Evolutionary conservation across 2,888 invertebrate genomes (phyloP).

Genomic region (Philopedon plagiatum): DNA sequence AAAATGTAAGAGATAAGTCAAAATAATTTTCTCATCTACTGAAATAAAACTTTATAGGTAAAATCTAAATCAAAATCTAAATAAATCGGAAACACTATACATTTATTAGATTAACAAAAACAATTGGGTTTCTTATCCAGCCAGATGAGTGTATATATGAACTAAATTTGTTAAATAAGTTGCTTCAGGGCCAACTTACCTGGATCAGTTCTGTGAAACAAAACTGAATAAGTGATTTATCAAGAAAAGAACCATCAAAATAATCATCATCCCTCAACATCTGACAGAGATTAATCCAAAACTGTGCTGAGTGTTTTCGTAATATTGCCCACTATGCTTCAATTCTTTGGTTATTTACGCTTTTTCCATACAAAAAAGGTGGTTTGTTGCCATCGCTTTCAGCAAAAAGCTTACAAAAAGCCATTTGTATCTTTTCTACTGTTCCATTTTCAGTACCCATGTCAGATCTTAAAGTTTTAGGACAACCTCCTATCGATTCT

Average conservation of each 20-base stretch:
- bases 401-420: not conserved
- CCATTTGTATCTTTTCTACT: not conserved
- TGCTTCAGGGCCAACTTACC: too few relatives aligned
- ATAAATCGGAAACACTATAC: too few relatives aligned
- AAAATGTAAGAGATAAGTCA: too few relatives aligned
- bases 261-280: constrained; percentile 14
- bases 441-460: constrained; percentile 51
- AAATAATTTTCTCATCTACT: too few relatives aligned
- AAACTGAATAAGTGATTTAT: constrained; percentile 23
- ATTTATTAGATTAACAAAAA: too few relatives aligned
- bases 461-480: constrained; percentile 44
- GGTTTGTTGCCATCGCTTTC: not conserved
- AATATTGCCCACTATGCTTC: not conserved
- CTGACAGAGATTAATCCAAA: constrained; percentile 6
- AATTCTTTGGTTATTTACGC: constrained; percentile 13
- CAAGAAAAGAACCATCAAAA: not conserved
- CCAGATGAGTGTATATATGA: too few relatives aligned
- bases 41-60: too few relatives aligned
- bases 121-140: too few relatives aligned
- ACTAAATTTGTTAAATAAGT: too few relatives aligned
- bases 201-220: constrained; percentile 18
- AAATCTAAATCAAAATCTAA: too few relatives aligned
- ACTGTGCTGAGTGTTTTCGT: constrained; percentile 7
- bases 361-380: constrained; percentile 20
- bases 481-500: constrained; percentile 28